Percentiles rank a stretch among this genome's conserved stretches.
Conservation (phyloP, 2,797 vertebrate species). For the Pseudochaenichthys georgianus region DNA sequence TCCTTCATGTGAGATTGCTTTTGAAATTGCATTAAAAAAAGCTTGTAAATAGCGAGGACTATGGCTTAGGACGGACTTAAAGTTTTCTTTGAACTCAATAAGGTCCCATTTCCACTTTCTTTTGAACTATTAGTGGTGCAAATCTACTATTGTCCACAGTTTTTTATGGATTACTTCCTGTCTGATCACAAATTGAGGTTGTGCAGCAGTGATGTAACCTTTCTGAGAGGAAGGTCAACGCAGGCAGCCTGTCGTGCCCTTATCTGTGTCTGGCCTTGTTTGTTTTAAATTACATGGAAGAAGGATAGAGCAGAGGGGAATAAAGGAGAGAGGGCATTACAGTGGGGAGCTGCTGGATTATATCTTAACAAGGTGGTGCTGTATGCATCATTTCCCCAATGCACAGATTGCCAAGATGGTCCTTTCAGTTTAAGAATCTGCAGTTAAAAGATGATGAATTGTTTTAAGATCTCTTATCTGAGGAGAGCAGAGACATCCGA, state of each 20-base stretch:
- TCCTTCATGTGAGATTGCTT: slow-evolving; percentile 53
- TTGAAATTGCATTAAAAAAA: slow-evolving; percentile 28
- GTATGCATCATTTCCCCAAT: slow-evolving; percentile 50
- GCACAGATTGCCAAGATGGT: slow-evolving; percentile 41
- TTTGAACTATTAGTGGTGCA: neutral
- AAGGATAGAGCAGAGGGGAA: slow-evolving; percentile 66
- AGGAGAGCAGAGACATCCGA: slow-evolving; percentile 48
- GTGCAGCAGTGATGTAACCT: slow-evolving; percentile 72
- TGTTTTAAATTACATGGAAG: slow-evolving; percentile 81
- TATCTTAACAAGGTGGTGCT: slow-evolving; percentile 53
- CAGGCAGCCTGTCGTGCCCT: slow-evolving; percentile 65
- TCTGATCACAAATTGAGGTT: slow-evolving; percentile 67
- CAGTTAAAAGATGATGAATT: slow-evolving; percentile 54
- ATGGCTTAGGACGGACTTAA: slow-evolving; percentile 5
- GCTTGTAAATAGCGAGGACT: slow-evolving; percentile 27
- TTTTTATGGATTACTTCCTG: slow-evolving; percentile 66
- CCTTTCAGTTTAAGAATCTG: slow-evolving; percentile 38
- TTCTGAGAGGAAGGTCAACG: slow-evolving; percentile 67
- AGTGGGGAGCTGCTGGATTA: slow-evolving; percentile 50
- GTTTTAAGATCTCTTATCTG: slow-evolving; percentile 54
- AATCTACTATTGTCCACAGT: neutral
- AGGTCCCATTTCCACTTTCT: neutral
- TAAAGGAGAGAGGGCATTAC: slow-evolving; percentile 56
- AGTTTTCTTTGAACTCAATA: slow-evolving; percentile 20
- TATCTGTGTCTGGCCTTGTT: slow-evolving; percentile 79